Evolutionary conservation across 2,888 invertebrate species (phyloP).

Genomic region (Kryphioiulus occultus): DNA sequence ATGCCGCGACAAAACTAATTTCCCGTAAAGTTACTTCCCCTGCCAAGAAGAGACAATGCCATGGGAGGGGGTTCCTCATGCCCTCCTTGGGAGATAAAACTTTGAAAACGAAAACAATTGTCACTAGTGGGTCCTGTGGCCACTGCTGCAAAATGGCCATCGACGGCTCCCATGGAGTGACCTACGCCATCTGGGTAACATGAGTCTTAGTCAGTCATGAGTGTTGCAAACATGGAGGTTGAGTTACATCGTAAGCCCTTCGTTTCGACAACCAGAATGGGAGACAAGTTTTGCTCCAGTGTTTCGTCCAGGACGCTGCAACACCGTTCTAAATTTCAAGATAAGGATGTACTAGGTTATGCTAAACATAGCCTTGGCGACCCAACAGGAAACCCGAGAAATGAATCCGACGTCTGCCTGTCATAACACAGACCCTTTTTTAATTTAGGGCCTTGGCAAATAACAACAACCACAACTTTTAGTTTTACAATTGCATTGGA

Average conservation of each 20-base stretch:
- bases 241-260: not conserved
- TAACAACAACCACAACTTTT: not conserved
- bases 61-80: not conserved
- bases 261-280: not conserved
- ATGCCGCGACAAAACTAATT: not conserved
- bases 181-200: not conserved
- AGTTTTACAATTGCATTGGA: too few species aligned
- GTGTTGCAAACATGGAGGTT: not conserved
- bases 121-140: not conserved
- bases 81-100: not conserved
- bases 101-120: not conserved
- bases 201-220: too few species aligned
- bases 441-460: not conserved
- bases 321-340: not conserved
- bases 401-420: not conserved
- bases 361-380: not conserved
- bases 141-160: not conserved
- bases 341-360: not conserved
- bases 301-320: not conserved
- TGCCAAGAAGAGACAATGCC: not conserved
- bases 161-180: not conserved
- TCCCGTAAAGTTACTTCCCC: not conserved
- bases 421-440: not conserved
- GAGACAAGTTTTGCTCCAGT: not conserved
- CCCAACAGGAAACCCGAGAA: not conserved